These are phyloP conservation scores for Neoarius graeffei DNA, from an alignment of 2,113 vertebrate genomes.

Conservation along the genomic window DNA sequence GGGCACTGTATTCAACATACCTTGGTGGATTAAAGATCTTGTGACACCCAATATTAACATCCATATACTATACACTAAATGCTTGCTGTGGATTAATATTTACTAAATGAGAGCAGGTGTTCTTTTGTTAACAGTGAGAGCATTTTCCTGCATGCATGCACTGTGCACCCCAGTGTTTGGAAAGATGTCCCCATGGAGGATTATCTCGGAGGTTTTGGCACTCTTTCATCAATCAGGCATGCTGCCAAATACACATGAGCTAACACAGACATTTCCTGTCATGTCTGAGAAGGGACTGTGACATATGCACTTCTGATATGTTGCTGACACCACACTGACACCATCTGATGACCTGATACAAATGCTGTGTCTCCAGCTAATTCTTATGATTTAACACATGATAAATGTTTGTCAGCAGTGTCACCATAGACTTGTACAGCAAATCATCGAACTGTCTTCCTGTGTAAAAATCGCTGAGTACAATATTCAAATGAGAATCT, in stretches of 20 bases:
- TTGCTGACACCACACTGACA: slow-evolving; percentile 63
- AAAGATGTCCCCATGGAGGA: slow-evolving; percentile 55
- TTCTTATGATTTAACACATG: slow-evolving; percentile 50
- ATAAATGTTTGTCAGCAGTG: slow-evolving; percentile 52
- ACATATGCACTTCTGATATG: slow-evolving; percentile 69
- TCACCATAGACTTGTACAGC: slow-evolving; percentile 33
- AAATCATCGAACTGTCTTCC: slow-evolving; percentile 27
- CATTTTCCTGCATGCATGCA: slow-evolving; percentile 50
- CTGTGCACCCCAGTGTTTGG: slow-evolving; percentile 42
- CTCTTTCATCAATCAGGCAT: slow-evolving; percentile 72
- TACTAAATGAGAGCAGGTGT: slow-evolving; percentile 43
- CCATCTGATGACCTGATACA: slow-evolving; percentile 62
- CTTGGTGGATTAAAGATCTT: neutral
- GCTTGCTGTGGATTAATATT: slow-evolving; percentile 42
- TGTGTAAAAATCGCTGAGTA: slow-evolving; percentile 17
- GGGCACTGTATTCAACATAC: neutral
- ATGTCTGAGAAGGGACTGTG: slow-evolving; percentile 72
- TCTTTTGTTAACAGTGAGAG: slow-evolving; percentile 37
- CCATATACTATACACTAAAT: neutral
- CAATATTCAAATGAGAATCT: slow-evolving; percentile 38
- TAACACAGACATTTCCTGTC: slow-evolving; percentile 72
- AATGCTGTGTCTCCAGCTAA: slow-evolving; percentile 34
- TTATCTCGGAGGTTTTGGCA: slow-evolving; percentile 62
- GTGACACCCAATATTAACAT: slow-evolving; percentile 8
- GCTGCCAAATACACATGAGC: slow-evolving; percentile 75